phyloP scores from a whole-genome alignment of 2,797 vertebrate species.

The Pseudochirops corinnae region DNA sequence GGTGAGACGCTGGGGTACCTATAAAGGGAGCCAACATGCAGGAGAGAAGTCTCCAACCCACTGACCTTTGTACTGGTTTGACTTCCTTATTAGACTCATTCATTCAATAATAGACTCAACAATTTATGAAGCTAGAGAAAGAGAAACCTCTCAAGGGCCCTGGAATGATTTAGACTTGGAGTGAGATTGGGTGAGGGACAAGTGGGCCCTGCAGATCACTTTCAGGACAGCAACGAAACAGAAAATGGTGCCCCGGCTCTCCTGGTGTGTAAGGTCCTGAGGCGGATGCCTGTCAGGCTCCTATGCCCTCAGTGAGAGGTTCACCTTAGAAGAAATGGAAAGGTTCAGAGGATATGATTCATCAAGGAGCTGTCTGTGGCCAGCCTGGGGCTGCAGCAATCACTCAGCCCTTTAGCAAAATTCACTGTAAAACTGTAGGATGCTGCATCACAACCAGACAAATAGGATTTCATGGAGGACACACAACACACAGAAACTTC shows the following conservation, averaged over 20 bases:
- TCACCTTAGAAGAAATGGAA: background rate
- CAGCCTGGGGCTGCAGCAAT: background rate
- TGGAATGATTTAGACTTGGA: background rate
- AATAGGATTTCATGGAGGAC: background rate
- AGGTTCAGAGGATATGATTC: background rate
- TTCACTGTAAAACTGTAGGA: background rate
- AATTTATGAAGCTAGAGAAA: background rate
- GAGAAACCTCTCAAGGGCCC: background rate
- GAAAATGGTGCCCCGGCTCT: background rate
- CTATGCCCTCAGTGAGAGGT: too few species aligned
- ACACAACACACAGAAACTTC: background rate
- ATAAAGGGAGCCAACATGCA: background rate
- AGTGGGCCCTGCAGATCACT: background rate
- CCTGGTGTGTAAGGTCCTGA: background rate
- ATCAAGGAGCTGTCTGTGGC: background rate
- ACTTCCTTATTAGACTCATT: background rate
- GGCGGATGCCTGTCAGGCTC: background rate
- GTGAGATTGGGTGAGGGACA: background rate
- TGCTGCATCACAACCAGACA: background rate
- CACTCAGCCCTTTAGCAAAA: background rate
- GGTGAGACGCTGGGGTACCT: background rate
- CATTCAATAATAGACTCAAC: background rate
- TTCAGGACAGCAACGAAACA: background rate
- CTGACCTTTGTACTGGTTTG: background rate
- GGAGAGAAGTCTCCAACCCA: background rate